Evolutionary conservation across 2,113 vertebrate species (phyloP), one percentile per base, ranked within the genome.

Genomic region (Camelus dromedarius): DNA sequence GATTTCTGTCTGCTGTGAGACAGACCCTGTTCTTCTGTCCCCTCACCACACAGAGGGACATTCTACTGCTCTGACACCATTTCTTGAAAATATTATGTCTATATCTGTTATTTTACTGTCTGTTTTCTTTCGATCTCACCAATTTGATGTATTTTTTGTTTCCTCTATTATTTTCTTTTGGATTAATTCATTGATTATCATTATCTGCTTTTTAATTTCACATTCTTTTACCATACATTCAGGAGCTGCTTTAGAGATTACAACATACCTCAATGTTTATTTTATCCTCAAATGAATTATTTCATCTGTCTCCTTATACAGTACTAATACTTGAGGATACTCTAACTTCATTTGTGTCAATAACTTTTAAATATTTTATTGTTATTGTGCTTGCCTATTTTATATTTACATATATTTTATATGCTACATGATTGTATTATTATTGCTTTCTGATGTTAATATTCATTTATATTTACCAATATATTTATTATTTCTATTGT

Each of bases 21-120:
- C 5, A 22, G 32, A 35, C 8, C 15, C 56, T 14, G 35, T 32
- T 0, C n/a, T 42, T n/a, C 14, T 2, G 24, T 9, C 3, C 18
- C 4, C 18, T 42, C 13, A 14, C 15, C 30, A 38, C 5, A 35
- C 4, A 22, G 0, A 58, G 2, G 60, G 5, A 67, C 48, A 24
- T 8, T 0, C 13, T 54, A 16, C 26, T 14, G 15, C 13, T 67
- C 30, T 28, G 30, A 28, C 22, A 28, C 0, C 4, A 14, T 42
- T 72, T 52, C n/a, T 46, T 54, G 70, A 50, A 60, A 48, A 28
- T 16, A n/a, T n/a, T 11, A 22, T 1, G 58, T 24, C 50, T 48
- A 3, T 54, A 42, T 72, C 54, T 67, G 12, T 28, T 16, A 54
- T 15, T 66, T 80, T 19, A 64, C 7, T 38, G 19, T 18, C 18